Evolutionary conservation across 2,888 invertebrate species (phyloP).

Genomic region (Eledona agricola): DNA sequence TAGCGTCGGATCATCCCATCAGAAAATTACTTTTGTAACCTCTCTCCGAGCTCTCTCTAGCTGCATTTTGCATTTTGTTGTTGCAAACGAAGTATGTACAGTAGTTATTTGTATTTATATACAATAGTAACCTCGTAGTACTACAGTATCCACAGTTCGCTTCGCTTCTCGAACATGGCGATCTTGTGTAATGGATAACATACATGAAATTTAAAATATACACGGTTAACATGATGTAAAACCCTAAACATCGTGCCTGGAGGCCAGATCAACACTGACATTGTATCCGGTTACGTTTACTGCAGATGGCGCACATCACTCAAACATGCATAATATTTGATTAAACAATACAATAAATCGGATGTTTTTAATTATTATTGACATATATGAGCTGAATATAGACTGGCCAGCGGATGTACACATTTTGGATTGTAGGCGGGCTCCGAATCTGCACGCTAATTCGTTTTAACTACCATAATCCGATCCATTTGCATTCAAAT

Average conservation of each 20-base stretch:
- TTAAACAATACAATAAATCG: conserved; percentile 49
- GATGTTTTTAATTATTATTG: conserved; percentile 47
- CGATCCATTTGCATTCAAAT: conserved; percentile 26
- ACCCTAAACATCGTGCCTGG: conserved; percentile 51
- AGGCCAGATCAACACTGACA: conserved; percentile 56
- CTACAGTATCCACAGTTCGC: conserved; percentile 13
- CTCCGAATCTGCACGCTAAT: conserved; percentile 12
- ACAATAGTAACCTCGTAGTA: too few relatives aligned
- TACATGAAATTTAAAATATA: conserved; percentile 49
- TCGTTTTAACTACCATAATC: conserved; percentile 28
- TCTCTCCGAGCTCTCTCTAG: not conserved
- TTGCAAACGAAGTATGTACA: too few relatives aligned
- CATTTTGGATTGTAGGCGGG: conserved; percentile 20
- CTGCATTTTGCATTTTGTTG: too few relatives aligned
- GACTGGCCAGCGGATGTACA: conserved; percentile 25
- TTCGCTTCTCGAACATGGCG: conserved; percentile 23
- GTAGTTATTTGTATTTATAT: too few relatives aligned
- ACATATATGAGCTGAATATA: conserved; percentile 40
- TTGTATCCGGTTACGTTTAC: conserved; percentile 53
- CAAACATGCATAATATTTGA: conserved; percentile 46
- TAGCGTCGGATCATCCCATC: conserved; percentile 5
- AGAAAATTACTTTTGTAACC: conserved; percentile 3
- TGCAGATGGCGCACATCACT: conserved; percentile 53
- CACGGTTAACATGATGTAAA: conserved; percentile 47
- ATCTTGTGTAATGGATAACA: conserved; percentile 36